Percentiles rank a stretch among this genome's conserved stretches.
These are phyloP conservation scores for Antheraea yamamai DNA, from an alignment of 2,888 invertebrate genomes.

Conservation along the genomic window DNA sequence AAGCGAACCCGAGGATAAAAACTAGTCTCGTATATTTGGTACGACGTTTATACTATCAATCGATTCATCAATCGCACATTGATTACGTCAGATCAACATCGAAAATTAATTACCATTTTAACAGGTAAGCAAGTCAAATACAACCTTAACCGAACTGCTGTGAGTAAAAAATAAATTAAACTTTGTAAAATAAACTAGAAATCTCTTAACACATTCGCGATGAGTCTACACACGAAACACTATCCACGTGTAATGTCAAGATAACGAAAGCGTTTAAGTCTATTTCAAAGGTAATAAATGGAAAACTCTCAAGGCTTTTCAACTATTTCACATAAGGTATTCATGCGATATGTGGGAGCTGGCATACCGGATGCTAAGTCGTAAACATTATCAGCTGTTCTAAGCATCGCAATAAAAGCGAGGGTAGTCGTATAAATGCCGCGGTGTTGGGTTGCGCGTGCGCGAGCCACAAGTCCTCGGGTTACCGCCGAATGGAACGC, in stretches of 20 bases:
- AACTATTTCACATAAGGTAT: conserved; percentile 46
- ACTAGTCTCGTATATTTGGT: too few relatives aligned
- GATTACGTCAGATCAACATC: background rate
- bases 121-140: too few relatives aligned
- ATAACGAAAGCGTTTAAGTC: conserved; percentile 23
- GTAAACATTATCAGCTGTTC: conserved; percentile 56
- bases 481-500: conserved; percentile 42
- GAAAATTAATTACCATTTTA: background rate
- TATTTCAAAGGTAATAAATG: conserved; percentile 27
- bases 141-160: too few relatives aligned
- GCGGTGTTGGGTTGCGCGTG: conserved; percentile 59
- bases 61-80: too few relatives aligned
- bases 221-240: background rate
- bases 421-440: conserved; percentile 57
- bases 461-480: conserved; percentile 49
- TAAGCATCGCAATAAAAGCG: conserved; percentile 48
- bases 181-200: background rate
- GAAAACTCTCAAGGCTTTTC: conserved; percentile 27
- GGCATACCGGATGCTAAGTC: conserved; percentile 49
- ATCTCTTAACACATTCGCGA: background rate
- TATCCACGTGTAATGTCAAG: conserved; percentile 18
- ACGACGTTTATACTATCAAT: too few relatives aligned
- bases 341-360: conserved; percentile 28
- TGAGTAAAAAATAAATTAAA: background rate
- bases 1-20: too few relatives aligned